Evolutionary conservation across 2,113 vertebrate species (phyloP), one percentile per base, ranked within the genome.

Genomic region (Hyla sarda): DNA sequence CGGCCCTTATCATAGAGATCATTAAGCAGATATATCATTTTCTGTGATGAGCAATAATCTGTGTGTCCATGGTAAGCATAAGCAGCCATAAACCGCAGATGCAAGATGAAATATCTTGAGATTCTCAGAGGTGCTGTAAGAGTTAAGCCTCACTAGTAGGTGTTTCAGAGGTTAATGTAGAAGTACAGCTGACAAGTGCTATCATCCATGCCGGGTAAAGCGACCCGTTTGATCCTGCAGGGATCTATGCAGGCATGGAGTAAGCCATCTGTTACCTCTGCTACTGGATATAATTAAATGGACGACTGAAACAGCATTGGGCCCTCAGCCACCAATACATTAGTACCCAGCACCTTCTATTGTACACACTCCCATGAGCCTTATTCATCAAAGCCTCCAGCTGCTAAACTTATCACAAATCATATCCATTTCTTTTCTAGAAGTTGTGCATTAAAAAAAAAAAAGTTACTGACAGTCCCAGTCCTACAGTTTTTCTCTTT

Each of bases 241-340:
- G 41, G 83, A 85, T 86, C 84, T 79, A 62, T 80, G 76, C 50
- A 65, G 28, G 50, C 50, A 37, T 52, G 41, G 32, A 30, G 84
- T 67, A 48, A 86, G 65, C 84, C 84, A 86, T 86, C 84, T 86
- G 84, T 86, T 86, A 80, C 48, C 65, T 80, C 71, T 50, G 58
- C 76, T 17, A 69, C 84, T 86, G 84, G 76, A 80, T 86, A 52
- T 81, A 86, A 86, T 86, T 80, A 86, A 86, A 86, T 73, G 84
- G 84, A 86, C 84, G 81, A 72, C 84, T 86, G 77, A 73, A 37
- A 69, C 25, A 71, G 76, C 60, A 71, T 32, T 10, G 37, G 23
- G 47, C 52, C 83, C 77, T 67, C 58, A 69, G 47, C 83, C 74
- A 19, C 58, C 45, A 75, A 34, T 80, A 79, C 65, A 80, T 86